A percentile compares a stretch with the other conserved stretches of the same genome.
These are phyloP conservation scores for Cuculus canorus DNA, from an alignment of 2,797 vertebrate species.

Conservation along the genomic window DNA sequence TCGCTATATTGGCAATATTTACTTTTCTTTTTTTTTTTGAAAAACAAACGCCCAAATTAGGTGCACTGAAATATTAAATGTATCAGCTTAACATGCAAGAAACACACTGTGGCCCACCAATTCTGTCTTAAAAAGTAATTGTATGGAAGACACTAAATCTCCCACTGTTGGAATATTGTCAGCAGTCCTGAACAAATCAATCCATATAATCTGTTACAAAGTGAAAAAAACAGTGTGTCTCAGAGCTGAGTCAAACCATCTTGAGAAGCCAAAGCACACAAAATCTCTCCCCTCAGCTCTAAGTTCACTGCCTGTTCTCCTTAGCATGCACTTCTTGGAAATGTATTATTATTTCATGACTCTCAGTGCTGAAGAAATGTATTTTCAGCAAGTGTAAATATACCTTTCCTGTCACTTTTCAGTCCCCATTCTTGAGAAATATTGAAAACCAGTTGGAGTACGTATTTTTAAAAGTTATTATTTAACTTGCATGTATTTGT, in stretches of 20 bases:
- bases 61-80: background rate
- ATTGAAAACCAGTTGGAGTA: background rate
- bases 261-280: background rate
- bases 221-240: background rate
- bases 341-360: background rate
- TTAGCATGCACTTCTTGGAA: background rate
- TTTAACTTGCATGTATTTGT: background rate
- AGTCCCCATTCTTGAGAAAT: background rate
- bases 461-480: background rate
- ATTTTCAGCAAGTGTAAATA: background rate
- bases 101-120: background rate
- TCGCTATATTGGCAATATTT: background rate
- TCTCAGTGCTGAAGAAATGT: background rate
- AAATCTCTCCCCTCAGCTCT: background rate
- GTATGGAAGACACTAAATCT: background rate
- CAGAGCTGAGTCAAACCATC: background rate
- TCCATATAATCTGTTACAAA: background rate
- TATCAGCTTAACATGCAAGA: background rate
- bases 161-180: background rate
- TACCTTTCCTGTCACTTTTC: background rate
- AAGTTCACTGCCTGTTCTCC: background rate
- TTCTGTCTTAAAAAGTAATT: background rate
- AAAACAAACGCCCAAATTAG: background rate
- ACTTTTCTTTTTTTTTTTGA: background rate
- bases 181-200: background rate